Evolutionary conservation across 2,797 vertebrate genomes (phyloP).

Genomic region (Lepus oiostolus): DNA sequence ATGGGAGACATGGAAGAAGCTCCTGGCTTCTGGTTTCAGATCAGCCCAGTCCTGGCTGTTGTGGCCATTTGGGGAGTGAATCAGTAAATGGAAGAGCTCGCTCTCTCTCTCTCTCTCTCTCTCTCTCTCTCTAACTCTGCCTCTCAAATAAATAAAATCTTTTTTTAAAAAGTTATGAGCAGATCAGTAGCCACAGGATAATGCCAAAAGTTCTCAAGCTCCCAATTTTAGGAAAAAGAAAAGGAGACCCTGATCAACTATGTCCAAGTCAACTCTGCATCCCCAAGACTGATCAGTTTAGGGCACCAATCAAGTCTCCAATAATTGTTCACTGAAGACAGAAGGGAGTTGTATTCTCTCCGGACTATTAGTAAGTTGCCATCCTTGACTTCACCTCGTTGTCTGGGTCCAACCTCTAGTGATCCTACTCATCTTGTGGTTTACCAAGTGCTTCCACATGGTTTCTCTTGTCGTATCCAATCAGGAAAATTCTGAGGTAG

Average conservation of each 20-base stretch:
- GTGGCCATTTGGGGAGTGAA: too few species aligned
- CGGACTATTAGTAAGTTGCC: background rate
- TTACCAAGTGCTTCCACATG: background rate
- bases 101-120: too few species aligned
- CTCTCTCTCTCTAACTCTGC: too few species aligned
- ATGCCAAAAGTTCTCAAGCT: background rate
- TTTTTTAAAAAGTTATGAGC: too few species aligned
- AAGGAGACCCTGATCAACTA: background rate
- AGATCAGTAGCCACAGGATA: background rate
- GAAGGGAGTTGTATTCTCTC: background rate
- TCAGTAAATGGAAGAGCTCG: too few species aligned
- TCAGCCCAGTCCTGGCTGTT: too few species aligned
- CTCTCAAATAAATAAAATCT: too few species aligned
- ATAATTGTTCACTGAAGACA: background rate
- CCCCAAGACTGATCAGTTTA: background rate
- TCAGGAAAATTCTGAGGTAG: background rate
- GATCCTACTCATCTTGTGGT: rapidly evolving
- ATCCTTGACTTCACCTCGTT: background rate
- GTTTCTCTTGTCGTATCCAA: background rate
- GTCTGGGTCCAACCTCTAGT: background rate
- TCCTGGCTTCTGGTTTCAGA: too few species aligned
- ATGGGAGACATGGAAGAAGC: too few species aligned
- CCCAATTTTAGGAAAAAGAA: background rate
- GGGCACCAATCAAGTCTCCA: background rate
- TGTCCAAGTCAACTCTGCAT: background rate